These are phyloP conservation scores for Circaetus gallicus DNA, from an alignment of 2,113 vertebrate genomes.

Conservation along the genomic window DNA sequence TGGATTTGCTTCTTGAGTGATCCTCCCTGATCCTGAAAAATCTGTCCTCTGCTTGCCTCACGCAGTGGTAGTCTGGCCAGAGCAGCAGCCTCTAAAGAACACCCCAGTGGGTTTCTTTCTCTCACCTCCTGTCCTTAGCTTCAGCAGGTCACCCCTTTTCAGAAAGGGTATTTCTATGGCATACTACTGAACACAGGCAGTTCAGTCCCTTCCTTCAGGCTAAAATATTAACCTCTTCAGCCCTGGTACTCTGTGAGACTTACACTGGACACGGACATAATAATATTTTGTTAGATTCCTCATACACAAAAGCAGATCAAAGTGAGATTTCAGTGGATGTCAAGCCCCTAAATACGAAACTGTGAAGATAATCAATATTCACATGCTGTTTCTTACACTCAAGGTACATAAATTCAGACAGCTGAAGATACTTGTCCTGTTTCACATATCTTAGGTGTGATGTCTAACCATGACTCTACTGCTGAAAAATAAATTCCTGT, in stretches of 20 bases:
- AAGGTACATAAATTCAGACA: neutral
- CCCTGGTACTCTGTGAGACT: accelerated
- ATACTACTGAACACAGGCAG: neutral
- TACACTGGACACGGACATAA: accelerated
- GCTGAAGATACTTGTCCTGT: neutral
- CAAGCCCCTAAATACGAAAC: neutral
- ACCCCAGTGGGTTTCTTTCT: neutral
- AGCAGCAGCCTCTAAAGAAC: neutral
- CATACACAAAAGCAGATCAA: neutral
- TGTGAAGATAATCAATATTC: neutral
- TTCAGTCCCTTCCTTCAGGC: neutral
- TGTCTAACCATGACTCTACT: neutral
- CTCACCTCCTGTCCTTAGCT: neutral
- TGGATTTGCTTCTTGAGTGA: neutral
- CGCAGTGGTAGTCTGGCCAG: accelerated
- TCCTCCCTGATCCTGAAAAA: neutral
- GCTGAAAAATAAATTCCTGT: neutral
- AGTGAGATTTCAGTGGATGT: neutral
- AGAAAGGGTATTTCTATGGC: neutral
- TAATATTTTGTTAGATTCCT: neutral
- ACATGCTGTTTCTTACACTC: neutral
- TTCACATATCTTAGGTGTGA: neutral
- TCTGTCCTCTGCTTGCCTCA: neutral
- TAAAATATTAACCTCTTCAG: neutral
- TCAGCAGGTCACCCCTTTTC: neutral